Base-by-base conservation (phyloP, 2,797 vertebrate genomes). In the Microhierax caerulescens region DNA sequence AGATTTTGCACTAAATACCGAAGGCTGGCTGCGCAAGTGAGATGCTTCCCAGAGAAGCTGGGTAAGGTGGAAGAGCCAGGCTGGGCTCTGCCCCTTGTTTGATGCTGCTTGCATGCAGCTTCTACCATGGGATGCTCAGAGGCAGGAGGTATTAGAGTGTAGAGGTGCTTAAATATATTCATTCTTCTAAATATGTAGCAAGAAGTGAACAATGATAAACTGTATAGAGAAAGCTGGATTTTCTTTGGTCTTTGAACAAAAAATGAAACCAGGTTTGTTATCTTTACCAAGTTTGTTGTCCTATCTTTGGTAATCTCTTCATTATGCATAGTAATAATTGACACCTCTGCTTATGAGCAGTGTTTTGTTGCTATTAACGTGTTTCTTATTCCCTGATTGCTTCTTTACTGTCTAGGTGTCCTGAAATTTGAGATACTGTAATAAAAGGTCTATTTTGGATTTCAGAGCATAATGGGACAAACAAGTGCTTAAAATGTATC, bases 391-490 rank as follows among this genome's bases (percentile, higher is more conserved):
- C 73, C 63, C 59, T 41, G n/a, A 63, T 84, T 30, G 7, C 51
- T 96, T 95, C 83, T 93, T 96, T 97, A 88, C 94, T 69, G 57
- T 78, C 72, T 74, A 86, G 32, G 67, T 90, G 90, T 90, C 85
- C 83, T 94, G 80, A 90, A 92, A 90, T 48, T 86, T 2, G 88
- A 92, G 80, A 86, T 93, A 70, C 73, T 92, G 74, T 88, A 84
- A 90, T 90, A 84, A 94, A 94, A 92, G 18, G 2, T 86, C 72
- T 95, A 8, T 82, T 93, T 92, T 61, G 32, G 63, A 70, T 87
- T 94, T 95, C 70, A 41, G 85, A 78, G 64, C 67, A 48, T 47
- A 84, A 43, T 48, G 82, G 51, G 41, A 63, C 67, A 88, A 92
- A 67, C 50, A 86, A 86, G 83, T 69, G 48, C 88, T 92, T 79